Evolutionary conservation across 2,797 vertebrate genomes (phyloP).

Genomic region (Bryconaethiops microstoma): DNA sequence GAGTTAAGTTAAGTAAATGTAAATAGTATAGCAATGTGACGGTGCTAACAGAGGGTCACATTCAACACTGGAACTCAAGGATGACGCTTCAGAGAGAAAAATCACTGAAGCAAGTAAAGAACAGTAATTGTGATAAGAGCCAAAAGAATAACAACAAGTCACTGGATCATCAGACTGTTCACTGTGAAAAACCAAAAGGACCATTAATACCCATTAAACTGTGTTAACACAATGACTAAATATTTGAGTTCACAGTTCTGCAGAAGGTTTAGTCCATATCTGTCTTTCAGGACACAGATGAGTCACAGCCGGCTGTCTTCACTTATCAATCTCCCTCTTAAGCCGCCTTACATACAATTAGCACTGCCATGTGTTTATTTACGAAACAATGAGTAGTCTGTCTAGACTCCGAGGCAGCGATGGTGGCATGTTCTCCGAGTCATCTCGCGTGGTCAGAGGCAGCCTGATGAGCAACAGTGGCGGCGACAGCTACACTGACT

Average conservation of each 20-base stretch:
- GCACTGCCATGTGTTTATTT: slow-evolving; percentile 15
- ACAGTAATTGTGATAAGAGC: too few species aligned
- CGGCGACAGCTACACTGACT: background rate
- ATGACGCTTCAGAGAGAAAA: too few species aligned
- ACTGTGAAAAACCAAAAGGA: background rate
- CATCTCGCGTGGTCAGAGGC: background rate
- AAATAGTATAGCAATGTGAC: too few species aligned
- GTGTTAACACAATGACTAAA: background rate
- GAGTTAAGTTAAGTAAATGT: too few species aligned
- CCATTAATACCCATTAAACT: background rate
- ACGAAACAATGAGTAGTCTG: slow-evolving; percentile 1
- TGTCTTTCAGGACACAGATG: slow-evolving; percentile 11
- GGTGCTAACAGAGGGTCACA: too few species aligned
- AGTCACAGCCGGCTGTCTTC: slow-evolving; percentile 26
- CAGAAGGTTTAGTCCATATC: background rate
- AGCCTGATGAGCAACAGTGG: background rate
- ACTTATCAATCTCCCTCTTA: background rate
- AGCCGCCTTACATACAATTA: background rate
- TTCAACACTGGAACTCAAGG: too few species aligned
- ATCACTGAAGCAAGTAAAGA: too few species aligned
- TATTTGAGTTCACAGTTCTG: background rate
- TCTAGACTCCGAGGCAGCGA: slow-evolving; percentile 18
- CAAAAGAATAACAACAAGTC: too few species aligned
- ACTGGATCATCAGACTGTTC: too few species aligned
- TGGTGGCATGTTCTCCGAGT: background rate